Conservation (phyloP, 2,113 vertebrate species). For the Promerops cafer region DNA sequence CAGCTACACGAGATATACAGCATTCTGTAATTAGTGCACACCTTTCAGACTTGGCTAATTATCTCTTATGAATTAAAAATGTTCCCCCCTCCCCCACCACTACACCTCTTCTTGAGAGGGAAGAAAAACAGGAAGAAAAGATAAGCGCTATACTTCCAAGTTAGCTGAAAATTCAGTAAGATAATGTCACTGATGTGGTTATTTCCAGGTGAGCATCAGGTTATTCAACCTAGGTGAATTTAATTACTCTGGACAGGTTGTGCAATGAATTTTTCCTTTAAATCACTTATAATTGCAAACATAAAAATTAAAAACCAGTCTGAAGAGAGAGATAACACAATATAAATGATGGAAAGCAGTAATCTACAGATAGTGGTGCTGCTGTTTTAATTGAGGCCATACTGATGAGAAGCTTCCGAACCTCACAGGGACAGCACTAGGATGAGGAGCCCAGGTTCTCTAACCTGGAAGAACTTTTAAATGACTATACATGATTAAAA, state of each 20-base stretch:
- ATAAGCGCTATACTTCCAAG: slow-evolving; percentile 41
- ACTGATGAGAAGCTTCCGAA: slow-evolving; percentile 63
- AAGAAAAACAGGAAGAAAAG: background rate
- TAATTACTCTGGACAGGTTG: slow-evolving; percentile 83
- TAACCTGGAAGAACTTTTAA: slow-evolving; percentile 7
- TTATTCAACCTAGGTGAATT: slow-evolving; percentile 88
- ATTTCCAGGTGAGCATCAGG: slow-evolving; percentile 82
- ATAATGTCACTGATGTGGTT: slow-evolving; percentile 72
- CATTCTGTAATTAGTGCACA: slow-evolving; percentile 67
- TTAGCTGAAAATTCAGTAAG: slow-evolving; percentile 62
- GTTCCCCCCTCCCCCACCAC: background rate
- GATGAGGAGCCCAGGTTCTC: background rate
- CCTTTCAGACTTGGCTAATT: slow-evolving; percentile 75
- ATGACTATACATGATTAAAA: slow-evolving; percentile 12
- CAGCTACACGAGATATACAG: slow-evolving; percentile 56
- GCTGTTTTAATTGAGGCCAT: slow-evolving; percentile 67
- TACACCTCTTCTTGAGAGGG: background rate
- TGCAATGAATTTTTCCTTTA: slow-evolving; percentile 82
- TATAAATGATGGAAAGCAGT: slow-evolving; percentile 75
- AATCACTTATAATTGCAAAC: slow-evolving; percentile 80
- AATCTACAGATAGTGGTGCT: slow-evolving; percentile 64
- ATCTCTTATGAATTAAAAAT: slow-evolving; percentile 72
- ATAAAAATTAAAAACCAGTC: slow-evolving; percentile 83
- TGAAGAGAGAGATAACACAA: slow-evolving; percentile 82
- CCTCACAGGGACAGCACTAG: background rate